A percentile compares a stretch with the other conserved stretches of the same genome.
Evolutionary conservation across 2,797 vertebrate species (phyloP).

Genomic region (Argya squamiceps): DNA sequence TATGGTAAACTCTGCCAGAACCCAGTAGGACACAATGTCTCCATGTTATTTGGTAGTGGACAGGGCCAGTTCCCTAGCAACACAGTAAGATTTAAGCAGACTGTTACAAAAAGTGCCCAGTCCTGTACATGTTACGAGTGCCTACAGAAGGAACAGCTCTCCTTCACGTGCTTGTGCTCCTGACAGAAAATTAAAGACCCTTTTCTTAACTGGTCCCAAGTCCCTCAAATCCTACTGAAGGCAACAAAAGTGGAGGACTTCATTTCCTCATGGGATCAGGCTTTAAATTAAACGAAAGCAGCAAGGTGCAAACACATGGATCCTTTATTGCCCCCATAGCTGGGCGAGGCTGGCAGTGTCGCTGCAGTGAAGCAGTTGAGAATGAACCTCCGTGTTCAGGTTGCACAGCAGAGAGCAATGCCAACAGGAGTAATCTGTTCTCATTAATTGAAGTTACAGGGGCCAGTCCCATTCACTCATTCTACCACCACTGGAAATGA

Average conservation of each 20-base stretch:
- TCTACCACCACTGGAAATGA: not conserved
- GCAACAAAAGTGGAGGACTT: not conserved
- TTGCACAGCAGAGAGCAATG: not conserved
- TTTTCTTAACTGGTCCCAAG: not conserved
- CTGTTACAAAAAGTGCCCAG: conserved; percentile 16
- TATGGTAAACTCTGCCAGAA: conserved; percentile 14
- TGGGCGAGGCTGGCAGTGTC: not conserved
- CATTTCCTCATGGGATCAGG: not conserved
- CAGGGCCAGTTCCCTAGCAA: conserved; percentile 10
- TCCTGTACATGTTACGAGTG: not conserved
- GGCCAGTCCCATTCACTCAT: not conserved
- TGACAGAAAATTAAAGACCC: not conserved
- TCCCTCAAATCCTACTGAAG: not conserved
- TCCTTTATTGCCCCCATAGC: not conserved
- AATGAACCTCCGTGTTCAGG: not conserved
- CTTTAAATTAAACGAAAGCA: not conserved
- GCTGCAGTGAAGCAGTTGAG: not conserved
- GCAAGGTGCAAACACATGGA: not conserved
- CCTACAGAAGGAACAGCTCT: not conserved
- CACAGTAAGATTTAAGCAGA: not conserved
- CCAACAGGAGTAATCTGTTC: not conserved
- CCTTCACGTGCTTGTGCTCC: not conserved
- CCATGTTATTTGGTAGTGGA: not conserved
- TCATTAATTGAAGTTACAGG: not conserved
- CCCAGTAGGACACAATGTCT: not conserved